phyloP scores from a whole-genome alignment of 2,888 invertebrate genomes.

The Sphaerophoria taeniata region DNA sequence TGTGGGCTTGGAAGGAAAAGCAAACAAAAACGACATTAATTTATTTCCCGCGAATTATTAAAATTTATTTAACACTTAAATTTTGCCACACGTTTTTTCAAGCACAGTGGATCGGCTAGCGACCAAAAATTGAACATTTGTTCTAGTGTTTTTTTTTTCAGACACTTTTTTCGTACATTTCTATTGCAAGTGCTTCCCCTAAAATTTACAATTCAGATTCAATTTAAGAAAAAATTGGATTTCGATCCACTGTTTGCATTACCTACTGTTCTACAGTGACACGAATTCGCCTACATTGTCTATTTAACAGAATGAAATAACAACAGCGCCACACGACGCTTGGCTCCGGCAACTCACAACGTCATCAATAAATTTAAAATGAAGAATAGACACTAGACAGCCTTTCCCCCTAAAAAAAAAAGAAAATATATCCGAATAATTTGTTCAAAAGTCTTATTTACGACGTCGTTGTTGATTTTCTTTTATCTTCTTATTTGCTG shows the following conservation, averaged over 20 bases:
- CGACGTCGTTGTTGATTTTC: constrained; percentile 22
- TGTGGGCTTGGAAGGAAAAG: constrained; percentile 17
- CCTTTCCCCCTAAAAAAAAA: neutral
- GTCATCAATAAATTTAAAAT: constrained; percentile 13
- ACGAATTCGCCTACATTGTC: neutral
- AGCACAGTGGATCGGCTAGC: neutral
- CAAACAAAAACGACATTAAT: constrained; percentile 9
- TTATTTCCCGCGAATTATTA: constrained; percentile 31
- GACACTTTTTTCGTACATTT: too few relatives aligned
- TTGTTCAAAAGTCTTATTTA: constrained; percentile 27
- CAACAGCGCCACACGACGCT: constrained; percentile 7
- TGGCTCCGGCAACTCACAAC: neutral
- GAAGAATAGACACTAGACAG: neutral
- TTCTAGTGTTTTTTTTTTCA: neutral
- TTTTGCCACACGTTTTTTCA: constrained; percentile 1
- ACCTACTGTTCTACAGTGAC: neutral
- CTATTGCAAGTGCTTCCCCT: too few relatives aligned
- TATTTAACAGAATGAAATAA: neutral
- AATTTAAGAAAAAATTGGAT: neutral
- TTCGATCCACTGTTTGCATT: neutral
- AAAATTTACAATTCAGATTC: too few relatives aligned
- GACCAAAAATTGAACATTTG: neutral
- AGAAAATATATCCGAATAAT: constrained; percentile 19
- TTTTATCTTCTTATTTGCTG: neutral
- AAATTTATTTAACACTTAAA: constrained; percentile 40